These are phyloP conservation scores for Notothenia coriiceps DNA, from an alignment of 2,113 vertebrate genomes.

Conservation along the genomic window DNA sequence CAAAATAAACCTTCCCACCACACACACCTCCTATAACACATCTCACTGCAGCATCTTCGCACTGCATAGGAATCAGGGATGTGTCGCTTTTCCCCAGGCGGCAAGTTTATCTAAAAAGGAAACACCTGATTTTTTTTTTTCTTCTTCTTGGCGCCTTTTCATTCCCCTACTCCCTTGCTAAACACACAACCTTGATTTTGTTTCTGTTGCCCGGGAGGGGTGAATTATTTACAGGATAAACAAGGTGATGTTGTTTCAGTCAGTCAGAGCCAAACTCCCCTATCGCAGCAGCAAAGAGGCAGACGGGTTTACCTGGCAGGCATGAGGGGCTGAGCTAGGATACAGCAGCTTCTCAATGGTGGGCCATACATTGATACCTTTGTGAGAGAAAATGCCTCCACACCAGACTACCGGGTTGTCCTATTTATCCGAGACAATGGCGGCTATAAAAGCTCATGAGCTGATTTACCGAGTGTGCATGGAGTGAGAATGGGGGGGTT, in stretches of 20 bases:
- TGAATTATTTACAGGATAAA: slow-evolving; percentile 85
- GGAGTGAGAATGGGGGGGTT: slow-evolving; percentile 50
- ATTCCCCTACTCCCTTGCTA: slow-evolving; percentile 74
- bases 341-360: slow-evolving; percentile 60
- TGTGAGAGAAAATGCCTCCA: slow-evolving; percentile 52
- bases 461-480: slow-evolving; percentile 56
- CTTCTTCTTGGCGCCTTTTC: slow-evolving; percentile 58
- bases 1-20: slow-evolving; percentile 40
- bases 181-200: slow-evolving; percentile 79
- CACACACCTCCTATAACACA: slow-evolving; percentile 53
- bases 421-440: slow-evolving; percentile 73
- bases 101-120: slow-evolving; percentile 79
- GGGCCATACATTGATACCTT: slow-evolving; percentile 53
- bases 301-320: slow-evolving; percentile 76
- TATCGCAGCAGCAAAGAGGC: slow-evolving; percentile 65
- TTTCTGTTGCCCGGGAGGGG: slow-evolving; percentile 71
- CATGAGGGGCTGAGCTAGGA: slow-evolving; percentile 58
- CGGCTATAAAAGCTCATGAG: slow-evolving; percentile 66
- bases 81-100: slow-evolving; percentile 77
- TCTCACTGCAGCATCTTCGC: slow-evolving; percentile 69
- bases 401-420: slow-evolving; percentile 63
- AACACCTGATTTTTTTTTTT: slow-evolving; percentile 68
- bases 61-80: slow-evolving; percentile 74
- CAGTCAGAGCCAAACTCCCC: slow-evolving; percentile 69
- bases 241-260: slow-evolving; percentile 80